Percentiles rank a stretch among this genome's conserved stretches.
phyloP scores from a whole-genome alignment of 2,113 vertebrate species.

The Corydoras sp. region DNA sequence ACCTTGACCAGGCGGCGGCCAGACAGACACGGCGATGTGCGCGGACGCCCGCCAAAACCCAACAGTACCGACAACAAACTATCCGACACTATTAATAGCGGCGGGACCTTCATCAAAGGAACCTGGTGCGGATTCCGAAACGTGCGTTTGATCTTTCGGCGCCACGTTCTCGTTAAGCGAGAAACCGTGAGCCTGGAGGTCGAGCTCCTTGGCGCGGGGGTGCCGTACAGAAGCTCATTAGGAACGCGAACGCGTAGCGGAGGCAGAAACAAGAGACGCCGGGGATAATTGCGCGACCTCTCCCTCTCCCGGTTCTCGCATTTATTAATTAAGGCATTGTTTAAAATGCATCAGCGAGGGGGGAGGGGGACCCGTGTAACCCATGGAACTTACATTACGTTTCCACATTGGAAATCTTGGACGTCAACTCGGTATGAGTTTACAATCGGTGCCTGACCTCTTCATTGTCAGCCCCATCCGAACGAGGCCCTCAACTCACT shows the following conservation, averaged over 20 bases:
- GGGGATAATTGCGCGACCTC: no score
- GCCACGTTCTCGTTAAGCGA: conserved; percentile 36
- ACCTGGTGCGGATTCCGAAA: conserved; percentile 11
- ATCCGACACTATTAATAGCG: conserved; percentile 29
- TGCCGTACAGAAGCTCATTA: conserved; percentile 33
- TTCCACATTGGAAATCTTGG: no score
- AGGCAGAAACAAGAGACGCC: background rate
- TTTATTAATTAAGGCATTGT: no score
- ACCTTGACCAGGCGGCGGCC: conserved; percentile 40
- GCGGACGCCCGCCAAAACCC: background rate
- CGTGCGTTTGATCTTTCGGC: conserved; percentile 22
- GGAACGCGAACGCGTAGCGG: background rate
- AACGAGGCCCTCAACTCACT: no score
- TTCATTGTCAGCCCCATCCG: no score
- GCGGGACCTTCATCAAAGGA: conserved; percentile 22
- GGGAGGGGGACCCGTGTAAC: no score
- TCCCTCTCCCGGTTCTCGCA: no score
- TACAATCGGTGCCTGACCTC: no score
- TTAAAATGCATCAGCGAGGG: no score
- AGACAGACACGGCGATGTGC: conserved; percentile 8
- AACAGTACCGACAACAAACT: conserved; percentile 19
- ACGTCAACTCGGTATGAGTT: no score
- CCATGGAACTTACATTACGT: no score
- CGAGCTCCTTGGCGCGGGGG: conserved; percentile 3
- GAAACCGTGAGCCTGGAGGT: conserved; percentile 25